Conservation (phyloP, 2,888 invertebrate genomes). For the Horisme vitalbata region DNA sequence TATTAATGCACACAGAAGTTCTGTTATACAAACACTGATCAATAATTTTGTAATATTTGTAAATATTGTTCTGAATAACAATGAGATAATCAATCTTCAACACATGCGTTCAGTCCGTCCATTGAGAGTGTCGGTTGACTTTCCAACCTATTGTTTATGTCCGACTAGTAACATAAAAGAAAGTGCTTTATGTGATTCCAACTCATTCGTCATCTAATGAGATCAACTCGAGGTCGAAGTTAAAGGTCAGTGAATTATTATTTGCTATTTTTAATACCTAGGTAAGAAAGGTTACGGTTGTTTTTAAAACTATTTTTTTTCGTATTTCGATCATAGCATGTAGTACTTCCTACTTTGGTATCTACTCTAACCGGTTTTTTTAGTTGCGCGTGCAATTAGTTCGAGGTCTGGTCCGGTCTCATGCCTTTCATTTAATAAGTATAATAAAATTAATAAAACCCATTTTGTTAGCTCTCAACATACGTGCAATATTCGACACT, state of each 20-base stretch:
- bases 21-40: conserved; percentile 44
- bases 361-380: too few relatives aligned
- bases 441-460: too few relatives aligned
- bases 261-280: neutral
- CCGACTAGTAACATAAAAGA: conserved; percentile 35
- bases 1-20: conserved; percentile 34
- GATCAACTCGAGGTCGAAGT: conserved; percentile 37
- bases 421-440: too few relatives aligned
- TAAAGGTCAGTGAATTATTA: conserved; percentile 33
- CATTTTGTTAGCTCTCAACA: too few relatives aligned
- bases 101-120: conserved; percentile 19
- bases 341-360: too few relatives aligned
- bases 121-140: conserved; percentile 37
- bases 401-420: too few relatives aligned
- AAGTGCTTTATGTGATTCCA: conserved; percentile 32
- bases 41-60: conserved; percentile 53
- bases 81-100: conserved; percentile 41
- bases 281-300: too few relatives aligned
- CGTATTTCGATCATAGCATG: too few relatives aligned
- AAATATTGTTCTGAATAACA: conserved; percentile 47
- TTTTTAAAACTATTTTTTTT: too few relatives aligned
- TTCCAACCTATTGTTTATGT: conserved; percentile 37
- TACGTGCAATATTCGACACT: too few relatives aligned
- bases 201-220: conserved; percentile 49
- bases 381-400: too few relatives aligned